A percentile compares a stretch with the other conserved stretches of the same genome.
These are phyloP conservation scores for Pachypanchax playfairii DNA, from an alignment of 2,113 vertebrate genomes.

Conservation along the genomic window DNA sequence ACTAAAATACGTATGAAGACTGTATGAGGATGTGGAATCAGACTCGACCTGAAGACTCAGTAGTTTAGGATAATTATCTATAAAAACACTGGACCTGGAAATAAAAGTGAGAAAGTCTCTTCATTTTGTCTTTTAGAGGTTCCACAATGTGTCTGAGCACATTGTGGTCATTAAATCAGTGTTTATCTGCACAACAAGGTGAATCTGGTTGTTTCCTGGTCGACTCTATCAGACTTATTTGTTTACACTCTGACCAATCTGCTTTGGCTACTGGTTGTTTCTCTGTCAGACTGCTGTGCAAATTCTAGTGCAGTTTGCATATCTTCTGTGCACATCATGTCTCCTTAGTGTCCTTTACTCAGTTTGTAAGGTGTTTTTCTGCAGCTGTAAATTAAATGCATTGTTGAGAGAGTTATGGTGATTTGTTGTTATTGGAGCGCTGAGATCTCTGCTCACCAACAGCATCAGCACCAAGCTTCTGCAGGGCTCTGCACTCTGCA, in stretches of 20 bases:
- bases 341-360: too few species aligned
- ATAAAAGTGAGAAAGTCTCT: too few species aligned
- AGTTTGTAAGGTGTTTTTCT: not conserved
- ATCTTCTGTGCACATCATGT: not conserved
- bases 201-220: not conserved
- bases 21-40: too few species aligned
- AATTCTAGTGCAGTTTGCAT: slow-evolving; percentile 1
- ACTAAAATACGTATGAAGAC: too few species aligned
- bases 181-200: not conserved
- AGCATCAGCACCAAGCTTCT: slow-evolving; percentile 76
- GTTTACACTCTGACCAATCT: not conserved
- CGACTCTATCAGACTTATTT: not conserved
- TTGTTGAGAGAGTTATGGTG: not conserved
- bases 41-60: too few species aligned
- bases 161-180: not conserved
- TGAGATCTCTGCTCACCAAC: slow-evolving; percentile 73
- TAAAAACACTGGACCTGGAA: too few species aligned
- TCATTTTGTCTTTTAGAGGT: too few species aligned
- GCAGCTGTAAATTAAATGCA: not conserved
- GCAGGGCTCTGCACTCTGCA: slow-evolving; percentile 75
- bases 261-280: slow-evolving; percentile 2
- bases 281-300: not conserved
- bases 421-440: slow-evolving; percentile 14
- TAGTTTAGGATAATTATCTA: too few species aligned
- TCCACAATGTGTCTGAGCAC: too few species aligned